phyloP scores from a whole-genome alignment of 2,797 vertebrate species.

The Hypotaenidia okinawae region DNA sequence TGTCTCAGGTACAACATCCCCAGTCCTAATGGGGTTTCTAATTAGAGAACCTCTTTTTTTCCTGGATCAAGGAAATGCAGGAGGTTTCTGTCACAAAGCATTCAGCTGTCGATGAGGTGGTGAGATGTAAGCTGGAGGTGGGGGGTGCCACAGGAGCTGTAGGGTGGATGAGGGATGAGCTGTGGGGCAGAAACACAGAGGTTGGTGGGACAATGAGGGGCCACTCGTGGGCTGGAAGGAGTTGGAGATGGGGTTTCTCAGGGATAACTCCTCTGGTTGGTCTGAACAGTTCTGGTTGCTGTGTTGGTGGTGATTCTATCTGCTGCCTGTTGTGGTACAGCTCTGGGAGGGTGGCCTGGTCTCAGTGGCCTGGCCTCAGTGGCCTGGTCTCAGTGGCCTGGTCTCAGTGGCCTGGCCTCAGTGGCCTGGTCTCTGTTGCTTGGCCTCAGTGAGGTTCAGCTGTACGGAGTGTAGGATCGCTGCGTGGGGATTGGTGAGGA shows the following conservation, averaged over 20 bases:
- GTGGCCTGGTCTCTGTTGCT: too few relatives aligned
- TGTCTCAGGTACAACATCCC: neutral
- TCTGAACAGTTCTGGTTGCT: neutral
- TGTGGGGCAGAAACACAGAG: neutral
- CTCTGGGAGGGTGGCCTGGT: neutral
- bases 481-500: neutral
- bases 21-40: neutral
- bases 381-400: too few relatives aligned
- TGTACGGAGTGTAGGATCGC: fast-evolving
- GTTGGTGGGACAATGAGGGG: neutral
- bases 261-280: neutral
- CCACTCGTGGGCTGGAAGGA: neutral
- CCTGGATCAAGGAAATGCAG: neutral
- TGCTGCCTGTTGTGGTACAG: neutral
- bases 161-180: neutral
- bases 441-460: neutral
- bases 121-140: neutral
- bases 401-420: too few relatives aligned
- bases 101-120: fast-evolving
- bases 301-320: neutral
- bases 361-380: neutral
- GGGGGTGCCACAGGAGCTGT: neutral
- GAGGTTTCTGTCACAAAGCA: neutral
- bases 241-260: neutral
- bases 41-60: neutral